Evolutionary conservation across 2,888 invertebrate species (phyloP).

Genomic region (Willowsia nigromaculata): DNA sequence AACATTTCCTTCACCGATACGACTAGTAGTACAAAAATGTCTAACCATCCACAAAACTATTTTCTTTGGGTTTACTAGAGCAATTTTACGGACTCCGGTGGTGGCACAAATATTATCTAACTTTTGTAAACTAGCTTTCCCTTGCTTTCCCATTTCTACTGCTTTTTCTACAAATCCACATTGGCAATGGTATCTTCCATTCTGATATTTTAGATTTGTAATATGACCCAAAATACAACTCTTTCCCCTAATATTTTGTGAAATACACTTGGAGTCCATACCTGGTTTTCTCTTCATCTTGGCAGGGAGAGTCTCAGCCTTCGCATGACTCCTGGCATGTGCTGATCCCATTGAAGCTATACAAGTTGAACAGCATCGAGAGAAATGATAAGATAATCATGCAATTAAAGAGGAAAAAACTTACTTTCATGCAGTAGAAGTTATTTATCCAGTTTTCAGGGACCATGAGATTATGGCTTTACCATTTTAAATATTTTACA

Average conservation of each 20-base stretch:
- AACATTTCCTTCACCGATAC: constrained; percentile 23
- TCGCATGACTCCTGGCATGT: constrained; percentile 71
- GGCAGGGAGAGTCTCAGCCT: constrained; percentile 76
- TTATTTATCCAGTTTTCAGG: constrained; percentile 57
- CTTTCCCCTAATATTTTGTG: constrained; percentile 62
- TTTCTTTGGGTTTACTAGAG: constrained; percentile 20
- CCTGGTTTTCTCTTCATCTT: constrained; percentile 77
- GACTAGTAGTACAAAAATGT: constrained; percentile 23
- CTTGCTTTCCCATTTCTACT: constrained; percentile 70
- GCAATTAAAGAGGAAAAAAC: constrained; percentile 66
- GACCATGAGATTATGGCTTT: constrained; percentile 39
- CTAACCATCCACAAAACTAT: constrained; percentile 18
- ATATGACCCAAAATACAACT: constrained; percentile 69
- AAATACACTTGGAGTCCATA: constrained; percentile 71
- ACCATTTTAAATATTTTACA: constrained; percentile 30
- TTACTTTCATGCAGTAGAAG: constrained; percentile 67
- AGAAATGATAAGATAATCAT: constrained; percentile 70
- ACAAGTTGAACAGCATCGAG: constrained; percentile 66
- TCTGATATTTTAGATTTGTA: constrained; percentile 69
- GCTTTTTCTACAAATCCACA: constrained; percentile 71
- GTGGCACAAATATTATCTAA: constrained; percentile 26
- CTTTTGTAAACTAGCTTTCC: constrained; percentile 21
- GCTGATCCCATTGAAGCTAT: constrained; percentile 74
- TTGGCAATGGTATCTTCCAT: constrained; percentile 68
- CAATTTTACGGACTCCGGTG: constrained; percentile 59